Evolutionary conservation across 1,140 invertebrate species (phyloP).

Genomic region (Lepidotrigona ventralis): DNA sequence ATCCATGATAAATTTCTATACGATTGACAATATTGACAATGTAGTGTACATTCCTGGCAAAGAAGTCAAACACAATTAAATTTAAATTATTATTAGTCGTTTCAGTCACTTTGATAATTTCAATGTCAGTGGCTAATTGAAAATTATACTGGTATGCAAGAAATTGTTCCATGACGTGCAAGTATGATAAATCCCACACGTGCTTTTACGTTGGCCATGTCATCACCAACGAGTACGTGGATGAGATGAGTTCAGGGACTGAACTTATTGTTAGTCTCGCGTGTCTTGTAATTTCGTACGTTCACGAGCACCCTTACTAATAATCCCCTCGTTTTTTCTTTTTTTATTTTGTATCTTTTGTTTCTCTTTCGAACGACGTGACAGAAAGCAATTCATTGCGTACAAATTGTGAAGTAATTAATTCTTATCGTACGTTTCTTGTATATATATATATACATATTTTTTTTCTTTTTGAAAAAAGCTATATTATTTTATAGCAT

Average conservation of each 20-base stretch:
- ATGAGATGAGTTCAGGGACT: conserved; percentile 57
- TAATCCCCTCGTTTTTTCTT: not conserved
- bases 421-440: too few relatives aligned
- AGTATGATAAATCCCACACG: conserved; percentile 61
- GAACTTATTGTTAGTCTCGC: conserved; percentile 39
- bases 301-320: conserved; percentile 54
- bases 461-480: too few relatives aligned
- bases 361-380: not conserved
- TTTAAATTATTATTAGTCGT: too few relatives aligned
- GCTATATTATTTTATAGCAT: too few relatives aligned
- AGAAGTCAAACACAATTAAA: too few relatives aligned
- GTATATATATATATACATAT: too few relatives aligned
- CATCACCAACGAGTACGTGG: conserved; percentile 45
- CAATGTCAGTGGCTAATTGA: not conserved
- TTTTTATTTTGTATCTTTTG: not conserved
- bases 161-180: conserved; percentile 46
- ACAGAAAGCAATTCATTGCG: too few relatives aligned
- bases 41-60: too few relatives aligned
- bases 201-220: conserved; percentile 55
- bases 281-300: conserved; percentile 56
- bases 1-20: not conserved
- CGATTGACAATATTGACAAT: too few relatives aligned
- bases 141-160: conserved; percentile 21
- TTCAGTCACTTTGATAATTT: too few relatives aligned
- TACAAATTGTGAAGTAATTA: too few relatives aligned